Base-by-base conservation (phyloP, 2,888 invertebrate species). In the Dryobota labecula region DNA sequence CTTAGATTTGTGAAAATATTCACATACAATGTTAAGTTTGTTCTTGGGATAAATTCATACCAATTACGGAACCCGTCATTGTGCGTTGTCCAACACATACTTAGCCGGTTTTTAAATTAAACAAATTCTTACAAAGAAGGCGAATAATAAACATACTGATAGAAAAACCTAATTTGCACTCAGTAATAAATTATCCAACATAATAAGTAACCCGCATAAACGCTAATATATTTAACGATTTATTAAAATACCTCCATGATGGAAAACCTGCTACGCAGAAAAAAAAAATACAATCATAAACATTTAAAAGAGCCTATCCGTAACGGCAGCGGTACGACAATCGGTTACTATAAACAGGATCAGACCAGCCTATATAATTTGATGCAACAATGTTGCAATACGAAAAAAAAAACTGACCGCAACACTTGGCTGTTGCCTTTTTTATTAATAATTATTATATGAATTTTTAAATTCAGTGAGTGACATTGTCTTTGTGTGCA, bases 401-500 rank as follows among this genome's bases (percentile, higher is more conserved):
- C 47, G 73, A 67, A 74, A 86, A 66, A 75, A 88, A 76, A 20
- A 85, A 79, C 78, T 76, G 30, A 76, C 82, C 78, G 61, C 82
- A 78, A 85, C 87, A 87, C 86, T 84, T 82, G 73, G 62, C 68
- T 58, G 51, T 72, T 70, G 27, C 38, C 47, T 53, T 73, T 84
- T 84, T 84, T 84, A 82, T 81, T 81, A 84, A 84, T 85, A 86
- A 86, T 84, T 80, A 86, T 83, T 82, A 81, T 78, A 86, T 85
- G 84, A 86, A 83, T 83, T 84, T 76, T 82, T 63, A 80, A 82
- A 82, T 84, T 81, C 64, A 72, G 66, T 64, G 64, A 76, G 71
- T 69, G 56, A 73, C 66, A 69, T 65, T 80, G 63, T 57, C 56
- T 41, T 54, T 76, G 76, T 77, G 72, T 72, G 80, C 70, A 74